Conservation (phyloP, 1,140 invertebrate genomes). For the Bicyclus anynana region DNA sequence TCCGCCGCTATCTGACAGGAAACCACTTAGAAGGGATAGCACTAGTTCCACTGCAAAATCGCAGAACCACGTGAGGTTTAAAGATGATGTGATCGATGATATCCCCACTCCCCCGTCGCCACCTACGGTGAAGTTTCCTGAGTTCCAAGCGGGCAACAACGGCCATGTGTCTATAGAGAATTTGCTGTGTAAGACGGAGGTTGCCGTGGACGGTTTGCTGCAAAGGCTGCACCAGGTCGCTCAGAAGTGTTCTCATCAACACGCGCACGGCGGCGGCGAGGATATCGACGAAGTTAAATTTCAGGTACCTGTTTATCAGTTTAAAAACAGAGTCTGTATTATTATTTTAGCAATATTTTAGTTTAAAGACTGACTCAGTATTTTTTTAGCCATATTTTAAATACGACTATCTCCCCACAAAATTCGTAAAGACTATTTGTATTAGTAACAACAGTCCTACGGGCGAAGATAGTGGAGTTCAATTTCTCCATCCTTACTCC, state of each 20-base stretch:
- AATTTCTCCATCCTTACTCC: no score
- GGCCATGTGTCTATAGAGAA: constrained; percentile 79
- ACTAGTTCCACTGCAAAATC: constrained; percentile 53
- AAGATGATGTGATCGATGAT: constrained; percentile 67
- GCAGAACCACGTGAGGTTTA: constrained; percentile 72
- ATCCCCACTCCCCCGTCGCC: constrained; percentile 72
- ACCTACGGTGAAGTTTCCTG: constrained; percentile 64
- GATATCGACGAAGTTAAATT: constrained; percentile 86
- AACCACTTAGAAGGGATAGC: constrained; percentile 49
- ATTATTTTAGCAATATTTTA: no score
- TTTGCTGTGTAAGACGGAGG: constrained; percentile 81
- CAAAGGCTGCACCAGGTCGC: constrained; percentile 83
- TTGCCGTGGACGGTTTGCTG: constrained; percentile 81
- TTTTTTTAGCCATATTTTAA: no score
- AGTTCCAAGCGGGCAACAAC: constrained; percentile 71
- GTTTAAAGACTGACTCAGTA: no score
- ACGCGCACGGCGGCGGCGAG: constrained; percentile 82
- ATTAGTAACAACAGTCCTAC: no score
- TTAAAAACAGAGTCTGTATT: no score
- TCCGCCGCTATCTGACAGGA: constrained; percentile 48
- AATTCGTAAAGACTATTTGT: no score
- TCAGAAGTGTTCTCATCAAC: constrained; percentile 82
- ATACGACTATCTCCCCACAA: no score
- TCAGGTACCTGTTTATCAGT: constrained; percentile 66
- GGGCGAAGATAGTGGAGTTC: no score